These are phyloP conservation scores for Greenwoodochromis staneri DNA, from an alignment of 2,113 vertebrate species.

Conservation along the genomic window DNA sequence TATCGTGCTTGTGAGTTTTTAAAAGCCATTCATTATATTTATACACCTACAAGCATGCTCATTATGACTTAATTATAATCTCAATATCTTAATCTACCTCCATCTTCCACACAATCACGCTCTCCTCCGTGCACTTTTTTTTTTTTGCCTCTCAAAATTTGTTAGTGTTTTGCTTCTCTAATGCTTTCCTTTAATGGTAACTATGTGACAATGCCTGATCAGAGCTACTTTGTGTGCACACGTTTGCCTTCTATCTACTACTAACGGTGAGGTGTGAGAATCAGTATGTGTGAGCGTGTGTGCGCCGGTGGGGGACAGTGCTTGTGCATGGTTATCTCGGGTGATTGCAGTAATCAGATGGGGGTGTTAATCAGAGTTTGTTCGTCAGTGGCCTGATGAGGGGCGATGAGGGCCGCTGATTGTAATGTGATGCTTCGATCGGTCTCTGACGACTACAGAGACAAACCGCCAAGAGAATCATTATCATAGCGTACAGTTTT, in stretches of 20 bases:
- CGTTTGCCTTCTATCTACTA: background rate
- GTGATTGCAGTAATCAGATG: conserved; percentile 80
- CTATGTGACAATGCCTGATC: background rate
- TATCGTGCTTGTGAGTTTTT: background rate
- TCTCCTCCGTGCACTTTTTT: background rate
- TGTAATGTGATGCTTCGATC: conserved; percentile 71
- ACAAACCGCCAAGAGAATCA: conserved; percentile 54
- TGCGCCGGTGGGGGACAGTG: conserved; percentile 31
- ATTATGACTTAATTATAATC: background rate
- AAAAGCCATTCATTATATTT: background rate
- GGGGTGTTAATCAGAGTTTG: conserved; percentile 77
- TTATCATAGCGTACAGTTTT: conserved; percentile 25
- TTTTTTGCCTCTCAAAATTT: background rate
- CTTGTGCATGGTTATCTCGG: conserved; percentile 40
- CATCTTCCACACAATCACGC: background rate
- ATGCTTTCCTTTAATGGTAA: conserved; percentile 3
- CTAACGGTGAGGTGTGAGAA: background rate
- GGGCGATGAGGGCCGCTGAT: conserved; percentile 71
- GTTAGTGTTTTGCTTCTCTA: background rate
- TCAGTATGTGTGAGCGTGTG: background rate
- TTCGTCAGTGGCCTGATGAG: conserved; percentile 75
- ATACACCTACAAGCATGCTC: background rate
- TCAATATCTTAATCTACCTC: background rate
- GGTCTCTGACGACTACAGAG: conserved; percentile 45
- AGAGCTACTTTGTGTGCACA: conserved; percentile 21